Percentiles rank a stretch among this genome's conserved stretches.
Evolutionary conservation across 2,888 invertebrate species (phyloP).

Genomic region (Clivina fossor): DNA sequence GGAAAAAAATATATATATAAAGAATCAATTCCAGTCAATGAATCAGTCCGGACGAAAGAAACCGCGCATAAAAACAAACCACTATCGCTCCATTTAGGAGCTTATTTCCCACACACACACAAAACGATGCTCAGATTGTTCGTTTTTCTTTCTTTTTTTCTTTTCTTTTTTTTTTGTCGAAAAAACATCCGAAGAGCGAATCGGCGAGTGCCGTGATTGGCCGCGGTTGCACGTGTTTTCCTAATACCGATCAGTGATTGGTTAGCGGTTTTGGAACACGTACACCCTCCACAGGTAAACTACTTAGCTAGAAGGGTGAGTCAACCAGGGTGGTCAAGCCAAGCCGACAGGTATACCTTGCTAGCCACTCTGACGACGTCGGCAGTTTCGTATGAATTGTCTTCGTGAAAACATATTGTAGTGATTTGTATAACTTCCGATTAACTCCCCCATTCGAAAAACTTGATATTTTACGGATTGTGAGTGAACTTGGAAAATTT

Average conservation of each 20-base stretch:
- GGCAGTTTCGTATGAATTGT: constrained; percentile 21
- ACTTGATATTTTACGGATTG: no score
- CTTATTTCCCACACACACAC: constrained; percentile 2
- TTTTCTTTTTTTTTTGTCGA: neutral
- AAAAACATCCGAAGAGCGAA: no score
- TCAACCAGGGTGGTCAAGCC: constrained; percentile 27
- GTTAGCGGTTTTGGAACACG: neutral
- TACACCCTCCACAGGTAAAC: constrained; percentile 12
- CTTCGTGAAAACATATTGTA: no score
- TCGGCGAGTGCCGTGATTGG: neutral
- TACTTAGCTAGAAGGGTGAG: constrained; percentile 20
- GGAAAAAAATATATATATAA: no score
- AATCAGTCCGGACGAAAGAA: no score
- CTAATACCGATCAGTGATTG: constrained; percentile 7
- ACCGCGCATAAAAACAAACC: no score
- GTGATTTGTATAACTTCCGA: no score
- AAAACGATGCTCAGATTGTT: neutral
- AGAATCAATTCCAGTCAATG: no score
- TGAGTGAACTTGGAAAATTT: no score
- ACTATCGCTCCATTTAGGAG: neutral
- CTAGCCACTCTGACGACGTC: constrained; percentile 17
- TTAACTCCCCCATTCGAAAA: no score
- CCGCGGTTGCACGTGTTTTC: constrained; percentile 19
- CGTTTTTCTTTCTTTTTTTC: neutral
- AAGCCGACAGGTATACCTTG: constrained; percentile 11